Base-by-base conservation (phyloP, 1,140 invertebrate species). In the Trigoniulus corallinus region DNA sequence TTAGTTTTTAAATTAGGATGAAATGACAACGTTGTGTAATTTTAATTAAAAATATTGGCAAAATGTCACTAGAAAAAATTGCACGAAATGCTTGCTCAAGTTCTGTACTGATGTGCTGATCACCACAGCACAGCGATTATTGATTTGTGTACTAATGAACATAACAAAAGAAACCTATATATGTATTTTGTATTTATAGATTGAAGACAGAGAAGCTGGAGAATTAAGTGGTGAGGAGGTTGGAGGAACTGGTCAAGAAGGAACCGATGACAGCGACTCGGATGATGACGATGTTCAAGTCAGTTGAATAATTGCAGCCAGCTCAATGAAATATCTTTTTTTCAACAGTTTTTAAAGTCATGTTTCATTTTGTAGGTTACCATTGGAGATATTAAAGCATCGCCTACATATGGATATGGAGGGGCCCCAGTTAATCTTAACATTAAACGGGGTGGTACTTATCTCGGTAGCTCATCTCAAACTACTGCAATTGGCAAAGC, bases 271-370 rank as follows among this genome's bases (percentile, higher is more conserved):
- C 18, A 7, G 4, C 42, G 42, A 44, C 18, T 44, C 42, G 18
- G 42, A 44, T 55, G 64, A 65, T 52, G 64, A 65, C 54, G 58
- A 62, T 58, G 64, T 65, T 41, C 62, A 65, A 51, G 61, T 65
- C 3, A 44, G 21, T 10, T 44, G 42, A 7, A 7, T 7, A 44
- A 24, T 44, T 24, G n/a, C n/a, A n/a, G n/a, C n/a, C n/a, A n/a
- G n/a, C n/a, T n/a, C n/a, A n/a, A n/a, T n/a, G n/a, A n/a, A n/a
- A n/a, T 24, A 44, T 21, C 42, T 4, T 20, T 44, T 44, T 7
- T 10, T 24, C 18, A 10, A 20, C 42, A 44, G 4, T 44, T 44
- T 24, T 7, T 24, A 44, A 12, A 7, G 42, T 18, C 42, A 44
- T 43, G 4, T 44, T 49, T 47, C 10, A 10, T 10, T 7, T 46